These are phyloP conservation scores for Torymus aiolomorphi DNA, from an alignment of 2,888 invertebrate genomes.

Conservation along the genomic window DNA sequence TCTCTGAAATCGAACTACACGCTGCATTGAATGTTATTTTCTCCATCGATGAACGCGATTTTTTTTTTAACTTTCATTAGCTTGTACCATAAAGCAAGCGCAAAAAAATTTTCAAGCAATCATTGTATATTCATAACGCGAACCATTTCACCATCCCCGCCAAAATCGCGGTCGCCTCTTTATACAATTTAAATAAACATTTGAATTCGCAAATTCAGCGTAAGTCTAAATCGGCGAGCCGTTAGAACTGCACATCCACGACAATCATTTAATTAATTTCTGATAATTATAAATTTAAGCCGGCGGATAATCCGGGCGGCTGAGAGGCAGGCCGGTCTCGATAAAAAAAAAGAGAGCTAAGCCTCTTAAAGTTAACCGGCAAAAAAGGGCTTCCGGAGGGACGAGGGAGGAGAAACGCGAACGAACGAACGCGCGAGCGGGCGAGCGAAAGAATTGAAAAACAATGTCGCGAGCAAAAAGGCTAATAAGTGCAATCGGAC, in stretches of 20 bases:
- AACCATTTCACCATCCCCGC: too few relatives aligned
- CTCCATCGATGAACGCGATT: too few relatives aligned
- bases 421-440: not conserved
- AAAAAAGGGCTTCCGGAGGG: not conserved
- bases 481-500: slow-evolving; percentile 30
- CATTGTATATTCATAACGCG: too few relatives aligned
- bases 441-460: slow-evolving; percentile 42
- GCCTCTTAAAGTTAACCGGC: slow-evolving; percentile 7
- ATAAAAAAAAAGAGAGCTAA: slow-evolving; percentile 24
- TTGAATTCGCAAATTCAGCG: too few relatives aligned
- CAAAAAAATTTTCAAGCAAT: too few relatives aligned
- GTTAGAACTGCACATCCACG: not conserved
- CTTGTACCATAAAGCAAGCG: too few relatives aligned
- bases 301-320: slow-evolving; percentile 20
- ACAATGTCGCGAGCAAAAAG: slow-evolving; percentile 44
- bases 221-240: too few relatives aligned
- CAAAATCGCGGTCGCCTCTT: too few relatives aligned
- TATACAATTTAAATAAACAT: too few relatives aligned
- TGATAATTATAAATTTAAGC: slow-evolving; percentile 21
- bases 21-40: too few relatives aligned
- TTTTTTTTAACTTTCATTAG: too few relatives aligned
- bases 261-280: slow-evolving; percentile 27
- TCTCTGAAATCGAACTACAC: too few relatives aligned
- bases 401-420: slow-evolving; percentile 5
- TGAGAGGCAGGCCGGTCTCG: not conserved